Evolutionary conservation across 1,140 invertebrate genomes (phyloP), one percentile per base, ranked within the genome.

Genomic region (Hylaeus anthracinus): DNA sequence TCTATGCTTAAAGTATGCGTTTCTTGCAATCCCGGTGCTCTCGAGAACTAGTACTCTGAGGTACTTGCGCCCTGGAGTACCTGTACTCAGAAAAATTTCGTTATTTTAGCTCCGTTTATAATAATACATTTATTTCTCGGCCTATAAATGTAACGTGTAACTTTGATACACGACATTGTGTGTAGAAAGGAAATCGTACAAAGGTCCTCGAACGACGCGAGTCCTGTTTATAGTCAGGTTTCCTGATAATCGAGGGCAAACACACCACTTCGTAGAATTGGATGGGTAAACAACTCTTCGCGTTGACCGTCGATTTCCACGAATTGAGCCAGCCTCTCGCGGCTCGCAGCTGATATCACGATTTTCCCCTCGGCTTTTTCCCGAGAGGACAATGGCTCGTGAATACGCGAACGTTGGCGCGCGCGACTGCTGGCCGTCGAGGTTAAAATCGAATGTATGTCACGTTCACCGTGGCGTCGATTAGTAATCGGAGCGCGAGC

Each of bases 391-490:
- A 85, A 78, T 73, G 70, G 71, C 73, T 64, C 80, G 48, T 45
- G 43, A 67, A 69, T 69, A 71, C 43, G 55, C 37, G 56, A 81
- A 56, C 12, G 58, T 26, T 10, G 39, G 64, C 37, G 79, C 10
- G 72, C 66, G 43, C 63, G 56, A 85, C n/a, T 15, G 63, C 1
- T 55, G 37, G 14, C 37, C 53, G 71, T 48, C 72, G 80, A 65
- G 72, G 48, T 74, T 80, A 86, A 83, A 86, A 86, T 86, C 84
- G 73, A 87, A 86, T 87, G 81, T 86, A 70, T 86, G 84, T 86
- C 85, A 87, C 84, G 85, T 86, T 87, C 77, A 86, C 73, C 73
- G 76, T 45, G 55, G 69, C 72, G 76, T 85, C 81, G 81, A 86
- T 87, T 87, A 87, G 85, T 78, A 87, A 87, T 86, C 81, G 81